Base-by-base conservation (phyloP, 23 tunicate genomes). In the Styela clava region DNA sequence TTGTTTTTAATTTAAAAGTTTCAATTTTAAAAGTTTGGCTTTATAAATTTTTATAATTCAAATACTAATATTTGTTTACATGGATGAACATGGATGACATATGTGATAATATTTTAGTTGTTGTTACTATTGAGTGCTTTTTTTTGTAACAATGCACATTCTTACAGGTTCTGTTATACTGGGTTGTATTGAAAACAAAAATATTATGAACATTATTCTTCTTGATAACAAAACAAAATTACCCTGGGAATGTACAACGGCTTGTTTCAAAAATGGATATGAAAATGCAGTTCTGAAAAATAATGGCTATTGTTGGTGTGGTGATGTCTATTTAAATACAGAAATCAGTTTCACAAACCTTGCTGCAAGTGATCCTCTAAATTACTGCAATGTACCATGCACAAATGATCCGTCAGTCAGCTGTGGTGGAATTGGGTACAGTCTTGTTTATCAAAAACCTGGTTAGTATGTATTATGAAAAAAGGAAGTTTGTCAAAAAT, bases 401-500 rank as follows among this genome's bases (percentile, higher is more conserved):
- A 31, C 30, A 44, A 24, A 19, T 20, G 81, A 76, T 52, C 24
- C 64, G 0, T 44, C 81, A 44, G 27, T 44, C 7, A 36, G 1
- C 23, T 76, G 81, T 2, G 81, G 81, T 20, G 81, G 81, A 19
- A 1, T 52, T 36, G 65, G 31, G 35, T 44, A 76, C 44, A 23
- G 33, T 25, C 37, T 76, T 52, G 65, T 76, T 18, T 76, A 76
- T 76, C 81, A 52, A 76, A 76, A 76, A 52, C 81, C 81, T 1
- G 81, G 81, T 76, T 26, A 76, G 81, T 52, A 24, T 22, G 31
- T 25, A 18, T n/a, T n/a, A n/a, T n/a, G n/a, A n/a, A n/a, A 0
- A 21, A 61, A 0, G 64, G n/a, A 61, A 21, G n/a, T 61, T 61
- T 61, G 22, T 61, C 0, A 61, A n/a, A n/a, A n/a, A n/a, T n/a